A percentile compares a stretch with the other conserved stretches of the same genome.
Evolutionary conservation across 2,113 vertebrate species (phyloP).

Genomic region (Lophochroa leadbeateri): DNA sequence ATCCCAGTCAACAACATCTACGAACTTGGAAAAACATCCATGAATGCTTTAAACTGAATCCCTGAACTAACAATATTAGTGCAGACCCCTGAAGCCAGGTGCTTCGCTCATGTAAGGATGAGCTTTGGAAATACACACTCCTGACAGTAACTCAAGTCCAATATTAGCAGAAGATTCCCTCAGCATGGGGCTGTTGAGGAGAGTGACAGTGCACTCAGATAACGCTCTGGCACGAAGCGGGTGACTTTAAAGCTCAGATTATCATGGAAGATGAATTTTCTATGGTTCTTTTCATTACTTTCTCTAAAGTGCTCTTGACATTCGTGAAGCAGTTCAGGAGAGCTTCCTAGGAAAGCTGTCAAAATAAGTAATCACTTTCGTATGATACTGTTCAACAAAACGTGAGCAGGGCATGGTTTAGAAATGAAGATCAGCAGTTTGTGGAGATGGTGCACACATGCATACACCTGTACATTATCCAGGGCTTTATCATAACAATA

Average conservation of each 20-base stretch:
- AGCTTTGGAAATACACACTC: not conserved
- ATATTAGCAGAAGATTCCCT: not conserved
- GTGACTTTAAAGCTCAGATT: not conserved
- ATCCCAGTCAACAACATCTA: accelerated
- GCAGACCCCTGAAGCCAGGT: not conserved
- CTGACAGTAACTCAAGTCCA: not conserved
- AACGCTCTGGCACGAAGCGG: not conserved
- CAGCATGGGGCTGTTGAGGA: not conserved
- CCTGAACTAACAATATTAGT: accelerated
- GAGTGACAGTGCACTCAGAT: not conserved
- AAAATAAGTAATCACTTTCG: slow-evolving; percentile 41
- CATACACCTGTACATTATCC: not conserved
- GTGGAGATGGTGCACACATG: accelerated
- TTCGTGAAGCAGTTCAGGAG: slow-evolving; percentile 25
- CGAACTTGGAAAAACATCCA: not conserved
- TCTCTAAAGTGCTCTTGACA: slow-evolving; percentile 47
- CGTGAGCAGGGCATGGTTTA: not conserved
- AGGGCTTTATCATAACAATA: not conserved
- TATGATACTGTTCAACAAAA: slow-evolving; percentile 18
- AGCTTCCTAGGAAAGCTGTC: slow-evolving; percentile 35
- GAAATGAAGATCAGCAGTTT: not conserved
- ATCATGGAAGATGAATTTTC: slow-evolving; percentile 26
- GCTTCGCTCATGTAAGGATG: not conserved
- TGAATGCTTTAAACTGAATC: not conserved
- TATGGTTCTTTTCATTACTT: slow-evolving; percentile 44